phyloP scores from a whole-genome alignment of 2,888 invertebrate genomes.

The Nasonia oneida region DNA sequence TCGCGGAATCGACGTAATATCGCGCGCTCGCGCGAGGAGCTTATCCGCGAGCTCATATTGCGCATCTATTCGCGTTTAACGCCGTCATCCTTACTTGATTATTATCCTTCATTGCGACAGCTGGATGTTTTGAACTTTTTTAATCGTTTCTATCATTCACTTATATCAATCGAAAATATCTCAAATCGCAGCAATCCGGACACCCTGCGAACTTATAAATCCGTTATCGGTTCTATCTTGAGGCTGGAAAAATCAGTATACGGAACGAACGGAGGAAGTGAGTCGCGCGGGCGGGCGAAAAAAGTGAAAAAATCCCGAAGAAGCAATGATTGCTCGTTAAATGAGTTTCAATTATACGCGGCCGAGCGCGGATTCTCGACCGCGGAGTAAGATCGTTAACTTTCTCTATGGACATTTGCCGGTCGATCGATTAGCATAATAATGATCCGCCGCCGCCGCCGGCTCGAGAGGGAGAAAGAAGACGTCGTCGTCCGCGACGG shows the following conservation, averaged over 20 bases:
- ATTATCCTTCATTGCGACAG: not conserved
- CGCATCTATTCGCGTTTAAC: not conserved
- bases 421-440: conserved; percentile 63
- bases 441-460: conserved; percentile 22
- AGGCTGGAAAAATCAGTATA: not conserved
- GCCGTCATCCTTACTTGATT: not conserved
- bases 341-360: conserved; percentile 58
- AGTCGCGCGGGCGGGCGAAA: not conserved
- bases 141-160: not conserved
- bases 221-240: too few species aligned
- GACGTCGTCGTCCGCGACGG: conserved; percentile 19
- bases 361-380: not conserved
- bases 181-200: too few species aligned
- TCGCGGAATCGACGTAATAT: conserved; percentile 34
- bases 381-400: conserved; percentile 51
- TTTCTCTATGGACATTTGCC: conserved; percentile 60
- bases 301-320: not conserved
- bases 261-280: conserved; percentile 34
- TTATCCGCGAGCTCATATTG: not conserved
- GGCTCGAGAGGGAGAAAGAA: conserved; percentile 2
- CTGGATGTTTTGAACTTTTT: not conserved
- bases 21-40: not conserved
- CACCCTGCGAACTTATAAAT: too few species aligned
- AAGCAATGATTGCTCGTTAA: conserved; percentile 61
- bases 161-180: not conserved